phyloP scores from a whole-genome alignment of 1,140 invertebrate species.

The Drosophila triauraria region DNA sequence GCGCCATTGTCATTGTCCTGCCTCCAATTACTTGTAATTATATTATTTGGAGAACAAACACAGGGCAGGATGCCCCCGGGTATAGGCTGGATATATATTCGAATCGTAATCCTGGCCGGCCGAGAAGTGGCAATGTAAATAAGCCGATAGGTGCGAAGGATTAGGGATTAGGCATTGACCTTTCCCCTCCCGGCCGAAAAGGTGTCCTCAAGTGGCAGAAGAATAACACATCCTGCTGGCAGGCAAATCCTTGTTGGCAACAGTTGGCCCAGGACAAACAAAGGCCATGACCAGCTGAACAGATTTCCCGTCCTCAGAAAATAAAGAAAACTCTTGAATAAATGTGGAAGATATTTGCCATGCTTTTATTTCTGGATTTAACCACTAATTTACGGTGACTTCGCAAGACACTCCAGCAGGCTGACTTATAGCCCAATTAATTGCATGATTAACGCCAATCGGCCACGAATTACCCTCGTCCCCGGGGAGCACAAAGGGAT shows the following conservation, averaged over 20 bases:
- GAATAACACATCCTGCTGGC: conserved; percentile 16
- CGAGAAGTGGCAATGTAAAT: conserved; percentile 49
- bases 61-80: conserved; percentile 1
- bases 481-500: conserved; percentile 8
- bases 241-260: conserved; percentile 21
- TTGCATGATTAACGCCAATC: conserved; percentile 76
- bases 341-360: background rate
- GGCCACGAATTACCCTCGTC: conserved; percentile 11
- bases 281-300: conserved; percentile 25
- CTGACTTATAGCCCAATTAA: conserved; percentile 63
- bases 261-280: conserved; percentile 58
- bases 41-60: conserved; percentile 75
- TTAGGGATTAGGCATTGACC: conserved; percentile 56
- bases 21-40: conserved; percentile 74
- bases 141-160: conserved; percentile 39
- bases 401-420: background rate
- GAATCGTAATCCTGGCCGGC: conserved; percentile 23
- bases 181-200: conserved; percentile 14
- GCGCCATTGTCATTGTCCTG: conserved; percentile 54
- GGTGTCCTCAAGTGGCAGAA: conserved; percentile 47
- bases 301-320: conserved; percentile 1
- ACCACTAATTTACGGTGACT: background rate
- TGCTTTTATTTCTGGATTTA: no score
- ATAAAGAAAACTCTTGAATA: background rate
- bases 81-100: conserved; percentile 9